Base-by-base conservation (phyloP, 2,113 vertebrate genomes). In the Zosterops lateralis region DNA sequence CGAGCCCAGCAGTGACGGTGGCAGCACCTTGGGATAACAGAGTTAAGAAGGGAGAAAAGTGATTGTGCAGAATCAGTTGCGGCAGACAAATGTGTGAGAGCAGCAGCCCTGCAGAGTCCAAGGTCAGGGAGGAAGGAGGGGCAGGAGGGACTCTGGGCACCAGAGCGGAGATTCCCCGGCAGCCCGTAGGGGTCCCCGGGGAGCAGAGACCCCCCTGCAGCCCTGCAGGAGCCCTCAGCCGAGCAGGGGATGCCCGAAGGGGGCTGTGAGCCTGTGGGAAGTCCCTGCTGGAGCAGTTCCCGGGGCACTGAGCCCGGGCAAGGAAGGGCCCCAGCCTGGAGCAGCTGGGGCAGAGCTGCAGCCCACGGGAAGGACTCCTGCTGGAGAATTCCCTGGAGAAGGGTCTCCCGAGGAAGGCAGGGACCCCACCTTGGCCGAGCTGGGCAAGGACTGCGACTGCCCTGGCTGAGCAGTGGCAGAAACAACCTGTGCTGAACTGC, bases 231-330 rank as follows among this genome's bases (percentile, higher is more conserved):
- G 34, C 58, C 24, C 34, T 34, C 1, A 10, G 34, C 22, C 4
- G 24, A 60, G 34, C 57, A 36, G 34, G 58, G 58, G 34, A 28
- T 61, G 58, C 58, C 34, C 7, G 5, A 18, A 28, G 24, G 57
- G n/a, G 19, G 66, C 45, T 68, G 47, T 50, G n/a, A 50, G 47
- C 25, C 47, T 2, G 4, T 22, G 47, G 66, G 34, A 29, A 70
- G 47, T 5, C 26, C 34, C 28, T 0, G 1, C 9, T 34, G 45
- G 20, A 40, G 24, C 56, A 25, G 20, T 22, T 50, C 6, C 1
- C 7, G 12, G 18, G 56, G 62, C 16, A 25, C 66, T 10, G 56
- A 58, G 32, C 32, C 32, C 21, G 14, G n/a, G 13, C 10, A 26
- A 26, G 58, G 24, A 60, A 17, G 20, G 14, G 56, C 32, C 21